Evolutionary conservation across 2,797 vertebrate species (phyloP), one percentile per base, ranked within the genome.

Genomic region (Enteromius trimaculatus): DNA sequence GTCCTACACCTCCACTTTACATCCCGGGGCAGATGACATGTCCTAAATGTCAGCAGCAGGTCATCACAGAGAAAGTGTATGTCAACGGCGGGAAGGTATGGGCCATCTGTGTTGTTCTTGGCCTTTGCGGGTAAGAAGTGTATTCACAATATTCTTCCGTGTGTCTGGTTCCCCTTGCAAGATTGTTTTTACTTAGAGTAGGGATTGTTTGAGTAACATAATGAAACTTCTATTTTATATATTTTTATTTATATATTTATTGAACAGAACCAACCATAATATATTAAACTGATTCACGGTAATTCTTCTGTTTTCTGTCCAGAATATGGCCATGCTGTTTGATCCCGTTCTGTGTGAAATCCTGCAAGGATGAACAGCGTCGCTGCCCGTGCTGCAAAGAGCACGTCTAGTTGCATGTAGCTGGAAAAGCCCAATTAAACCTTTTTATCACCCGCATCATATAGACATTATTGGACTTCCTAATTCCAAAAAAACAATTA

Each of bases 11-110:
- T 3, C 88, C 89, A 0, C 34, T 3, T 0, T 88, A 92, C 0
- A 0, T 9, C 49, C 89, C 95, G 1, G 92, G 90, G 19, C 90
- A 90, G 72, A 95, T 92, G 79, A 70, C 31, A 31, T 96, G 96
- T 78, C 93, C 93, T 17, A 78, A 87, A 60, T 96, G 96, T 68
- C 90, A 91, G 39, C 91, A 84, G 84, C 89, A 42, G 21, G 89
- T 96, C 6, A 70, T 95, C 62, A 96, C 95, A 0, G 64, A 21
- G 29, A 81, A 80, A 0, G 60, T 72, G 29, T 69, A 93, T 85
- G 92, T 74, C 1, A 84, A 39, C 3, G 95, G 96, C 0, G 0
- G 74, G 9, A 81, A 93, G 42, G 88, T 91, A 10, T 96, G 93
- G 92, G 0, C 91, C 7, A 80, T 94, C 31, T 34, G 31, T 34